Conservation (phyloP, 2,797 vertebrate genomes). For the Bufotes viridis region DNA sequence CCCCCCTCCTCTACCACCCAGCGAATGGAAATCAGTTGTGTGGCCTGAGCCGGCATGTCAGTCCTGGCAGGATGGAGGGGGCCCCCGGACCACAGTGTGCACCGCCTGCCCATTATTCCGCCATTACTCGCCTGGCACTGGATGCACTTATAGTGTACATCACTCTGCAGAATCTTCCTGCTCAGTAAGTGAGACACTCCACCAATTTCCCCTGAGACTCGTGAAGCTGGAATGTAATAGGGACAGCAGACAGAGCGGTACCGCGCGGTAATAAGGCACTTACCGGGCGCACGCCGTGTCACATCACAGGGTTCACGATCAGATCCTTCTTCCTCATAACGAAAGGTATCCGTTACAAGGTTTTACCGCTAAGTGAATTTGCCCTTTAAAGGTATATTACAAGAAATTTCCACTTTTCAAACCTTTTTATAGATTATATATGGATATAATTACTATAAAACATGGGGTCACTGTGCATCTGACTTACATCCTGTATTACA, state of each 20-base stretch:
- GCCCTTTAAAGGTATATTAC: neutral
- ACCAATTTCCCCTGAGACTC: conserved; percentile 19
- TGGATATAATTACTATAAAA: neutral
- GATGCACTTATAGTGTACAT: conserved; percentile 7
- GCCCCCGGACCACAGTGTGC: neutral
- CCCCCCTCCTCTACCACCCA: conserved; percentile 23
- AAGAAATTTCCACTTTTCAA: neutral
- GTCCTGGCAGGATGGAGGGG: neutral
- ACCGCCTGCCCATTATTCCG: conserved; percentile 1
- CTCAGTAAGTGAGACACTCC: conserved; percentile 40
- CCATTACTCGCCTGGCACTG: conserved; percentile 10
- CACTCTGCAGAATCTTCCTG: conserved; percentile 14
- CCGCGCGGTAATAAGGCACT: conserved; percentile 33
- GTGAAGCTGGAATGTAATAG: conserved; percentile 22
- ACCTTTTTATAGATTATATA: neutral
- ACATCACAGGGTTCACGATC: neutral
- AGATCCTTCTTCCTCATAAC: neutral
- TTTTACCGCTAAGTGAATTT: neutral
- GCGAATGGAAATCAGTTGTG: conserved; percentile 42
- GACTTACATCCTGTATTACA: neutral
- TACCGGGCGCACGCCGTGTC: conserved; percentile 5
- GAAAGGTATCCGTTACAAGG: neutral
- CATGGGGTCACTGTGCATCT: neutral
- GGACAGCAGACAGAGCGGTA: conserved; percentile 5
- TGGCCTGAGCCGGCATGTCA: conserved; percentile 3